Base-by-base conservation (phyloP, 1,140 invertebrate genomes). In the Aphis gossypii region DNA sequence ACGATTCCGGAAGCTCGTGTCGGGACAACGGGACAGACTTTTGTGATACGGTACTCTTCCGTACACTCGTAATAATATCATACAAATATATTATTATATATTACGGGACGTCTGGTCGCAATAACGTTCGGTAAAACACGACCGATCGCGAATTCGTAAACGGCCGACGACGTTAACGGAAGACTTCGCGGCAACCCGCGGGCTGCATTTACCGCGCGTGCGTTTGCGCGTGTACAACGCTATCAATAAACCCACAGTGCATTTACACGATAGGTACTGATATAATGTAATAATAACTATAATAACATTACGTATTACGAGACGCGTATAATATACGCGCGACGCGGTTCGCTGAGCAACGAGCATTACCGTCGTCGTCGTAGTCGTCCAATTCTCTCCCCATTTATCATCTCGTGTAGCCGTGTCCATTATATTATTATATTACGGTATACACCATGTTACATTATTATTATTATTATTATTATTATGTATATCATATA, bases 361-460 rank as follows among this genome's bases (percentile, higher is more conserved):
- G 38, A 25, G 83, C 83, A 41, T 84, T 84, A 84, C 21, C 83
- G 35, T 9, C 21, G 83, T 51, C 48, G 48, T 44, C 83, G 35
- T 9, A 9, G 83, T 51, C 48, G 48, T 44, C 8, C 83, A n/a
- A 76, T 76, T 84, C 83, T 41, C 21, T 84, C 41, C 83, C 83
- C 38, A 84, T 84, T 84, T 41, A 84, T 84, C 83, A 84, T 84
- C 83, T 76, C 30, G 9, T 68, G 25, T n/a, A 68, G 60, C 38
- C 21, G 48, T 25, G 35, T 35, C 87, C 46, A 89, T 89, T 84
- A 84, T 44, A 44, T 25, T 88, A 88, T 88, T 48, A 35, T 88
- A 51, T 48, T 46, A 87, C 30, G 35, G 35, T 83, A 11, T 46
- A 83, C 35, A 38, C 35, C 7, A 35, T 84, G 25, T 84, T 30